Conservation (phyloP, 2,888 invertebrate species). For the Ophion costatus region DNA sequence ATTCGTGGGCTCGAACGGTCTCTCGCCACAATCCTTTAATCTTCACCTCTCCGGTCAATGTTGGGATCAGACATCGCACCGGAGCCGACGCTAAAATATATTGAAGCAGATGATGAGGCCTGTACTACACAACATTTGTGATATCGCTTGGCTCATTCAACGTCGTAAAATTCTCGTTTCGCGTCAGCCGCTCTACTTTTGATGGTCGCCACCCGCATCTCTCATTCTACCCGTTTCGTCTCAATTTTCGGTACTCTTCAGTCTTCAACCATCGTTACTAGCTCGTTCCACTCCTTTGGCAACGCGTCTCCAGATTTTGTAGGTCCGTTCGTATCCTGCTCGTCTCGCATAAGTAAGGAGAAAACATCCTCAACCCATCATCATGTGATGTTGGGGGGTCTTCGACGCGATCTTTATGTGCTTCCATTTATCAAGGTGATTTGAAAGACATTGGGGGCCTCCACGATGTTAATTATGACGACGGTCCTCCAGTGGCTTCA, state of each 20-base stretch:
- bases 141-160: constrained; percentile 29
- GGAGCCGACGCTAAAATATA: constrained; percentile 28
- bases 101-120: constrained; percentile 12
- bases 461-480: background rate
- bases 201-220: constrained; percentile 6
- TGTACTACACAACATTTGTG: constrained; percentile 1
- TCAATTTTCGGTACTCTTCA: background rate
- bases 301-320: no score
- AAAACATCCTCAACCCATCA: no score
- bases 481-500: background rate
- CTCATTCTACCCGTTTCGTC: constrained; percentile 5
- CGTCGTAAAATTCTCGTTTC: constrained; percentile 47
- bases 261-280: constrained; percentile 3
- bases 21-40: background rate
- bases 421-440: background rate
- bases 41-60: background rate
- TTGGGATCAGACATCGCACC: background rate
- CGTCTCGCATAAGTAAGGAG: no score
- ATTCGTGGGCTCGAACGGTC: constrained; percentile 7
- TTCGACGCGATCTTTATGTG: background rate
- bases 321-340: no score
- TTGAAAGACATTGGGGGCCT: background rate
- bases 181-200: background rate
- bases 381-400: no score
- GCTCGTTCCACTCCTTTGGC: no score